Conservation (phyloP, 2,888 invertebrate genomes). For the Zaprionus obscuricornis region DNA sequence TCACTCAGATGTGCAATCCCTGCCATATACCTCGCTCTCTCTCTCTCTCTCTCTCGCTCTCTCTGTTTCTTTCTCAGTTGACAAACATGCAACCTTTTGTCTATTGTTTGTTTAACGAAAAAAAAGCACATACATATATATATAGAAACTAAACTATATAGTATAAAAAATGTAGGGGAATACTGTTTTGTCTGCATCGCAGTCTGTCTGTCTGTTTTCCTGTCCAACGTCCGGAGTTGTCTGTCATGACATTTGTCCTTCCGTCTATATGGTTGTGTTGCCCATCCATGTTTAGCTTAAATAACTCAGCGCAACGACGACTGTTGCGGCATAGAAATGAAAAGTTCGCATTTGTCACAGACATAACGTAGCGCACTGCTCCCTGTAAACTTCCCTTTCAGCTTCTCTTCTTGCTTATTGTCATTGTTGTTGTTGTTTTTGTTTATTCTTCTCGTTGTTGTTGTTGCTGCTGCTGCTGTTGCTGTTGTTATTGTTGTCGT, state of each 20-base stretch:
- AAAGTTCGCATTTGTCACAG: conserved; percentile 59
- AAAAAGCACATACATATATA: conserved; percentile 1
- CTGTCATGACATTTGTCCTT: conserved; percentile 57
- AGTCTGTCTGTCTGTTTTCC: conserved; percentile 18
- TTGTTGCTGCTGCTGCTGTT: too few relatives aligned
- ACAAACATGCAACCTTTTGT: neutral
- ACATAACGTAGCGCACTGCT: conserved; percentile 38
- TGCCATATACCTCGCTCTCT: conserved; percentile 3
- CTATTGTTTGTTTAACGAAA: conserved; percentile 40
- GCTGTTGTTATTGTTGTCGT: conserved; percentile 13
- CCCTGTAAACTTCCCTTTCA: too few relatives aligned
- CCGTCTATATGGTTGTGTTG: conserved; percentile 22
- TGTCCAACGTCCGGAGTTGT: conserved; percentile 51
- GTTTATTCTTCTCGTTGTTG: conserved; percentile 64
- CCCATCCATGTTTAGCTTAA: conserved; percentile 62
- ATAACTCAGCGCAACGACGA: conserved; percentile 58
- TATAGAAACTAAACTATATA: neutral
- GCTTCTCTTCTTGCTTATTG: conserved; percentile 25
- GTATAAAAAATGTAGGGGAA: conserved; percentile 12
- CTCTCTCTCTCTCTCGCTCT: too few relatives aligned
- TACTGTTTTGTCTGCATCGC: conserved; percentile 49
- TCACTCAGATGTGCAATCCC: conserved; percentile 65
- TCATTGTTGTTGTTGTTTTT: conserved; percentile 25
- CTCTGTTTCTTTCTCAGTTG: too few relatives aligned
- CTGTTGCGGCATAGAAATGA: conserved; percentile 56